Evolutionary conservation across 2,888 invertebrate genomes (phyloP), one percentile per base, ranked within the genome.

Genomic region (Chymomyza procnemis): DNA sequence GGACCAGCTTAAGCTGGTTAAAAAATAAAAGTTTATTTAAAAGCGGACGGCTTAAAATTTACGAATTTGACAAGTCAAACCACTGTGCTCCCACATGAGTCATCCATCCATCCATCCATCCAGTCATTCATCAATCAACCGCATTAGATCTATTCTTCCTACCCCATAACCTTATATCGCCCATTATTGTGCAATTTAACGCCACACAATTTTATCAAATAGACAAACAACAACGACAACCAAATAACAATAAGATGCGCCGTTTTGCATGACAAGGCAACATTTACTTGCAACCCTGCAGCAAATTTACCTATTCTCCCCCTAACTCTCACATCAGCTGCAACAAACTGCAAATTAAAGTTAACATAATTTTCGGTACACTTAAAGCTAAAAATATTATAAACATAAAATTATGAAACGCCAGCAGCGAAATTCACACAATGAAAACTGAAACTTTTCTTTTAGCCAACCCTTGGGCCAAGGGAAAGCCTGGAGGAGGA

Each of bases 301-400:
- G 34, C 34, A 41, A 41, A 12, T 41, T 41, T 12, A 5, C 9
- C 34, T 14, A 47, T 18, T 50, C 50, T 8, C 50, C 1, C 50
- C 50, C 50, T 26, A 56, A 30, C 46, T 14, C 34, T 46, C 55
- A 62, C 59, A 61, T 70, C 79, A 70, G 74, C 74, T 76, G 71
- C 78, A 54, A 21, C 54, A 67, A 71, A 76, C 78, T 80, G 69
- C 74, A 79, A 83, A 82, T 80, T 79, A 71, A 83, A 82, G 83
- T 79, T 72, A 80, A 79, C 79, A 83, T 79, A 83, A 81, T 81
- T 83, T 55, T 81, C 79, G 64, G 69, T 79, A 83, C 83, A 81
- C 83, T 81, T 81, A 16, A 50, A 50, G 16, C 50, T 14, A 30
- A 56, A 22, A 30, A 14, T 5, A 74, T 41, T 14, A 14, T 41